Evolutionary conservation across 2,888 invertebrate genomes (phyloP).

Genomic region (Anthophora plumipes): DNA sequence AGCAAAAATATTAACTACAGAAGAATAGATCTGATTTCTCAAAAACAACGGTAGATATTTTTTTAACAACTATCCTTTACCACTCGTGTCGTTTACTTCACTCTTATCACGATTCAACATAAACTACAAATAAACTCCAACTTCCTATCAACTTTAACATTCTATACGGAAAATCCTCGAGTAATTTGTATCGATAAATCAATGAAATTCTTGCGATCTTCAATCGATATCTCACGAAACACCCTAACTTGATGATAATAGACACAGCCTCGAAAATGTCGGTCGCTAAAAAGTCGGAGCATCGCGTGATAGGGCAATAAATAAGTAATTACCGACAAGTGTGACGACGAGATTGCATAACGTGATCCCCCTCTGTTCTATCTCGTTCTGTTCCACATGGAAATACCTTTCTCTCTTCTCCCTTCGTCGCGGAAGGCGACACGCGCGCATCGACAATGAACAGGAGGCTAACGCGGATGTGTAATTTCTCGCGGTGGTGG

Average conservation of each 20-base stretch:
- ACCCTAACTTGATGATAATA: not conserved
- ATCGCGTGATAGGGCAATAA: constrained; percentile 63
- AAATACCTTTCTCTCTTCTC: not conserved
- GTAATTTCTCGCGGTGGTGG: constrained; percentile 10
- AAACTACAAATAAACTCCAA: too few relatives aligned
- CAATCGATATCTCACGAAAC: too few relatives aligned
- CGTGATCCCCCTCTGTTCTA: constrained; percentile 29
- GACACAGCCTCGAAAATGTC: constrained; percentile 5
- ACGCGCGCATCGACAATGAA: constrained; percentile 18
- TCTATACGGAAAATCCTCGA: too few relatives aligned
- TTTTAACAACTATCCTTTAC: too few relatives aligned
- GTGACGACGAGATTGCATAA: constrained; percentile 68
- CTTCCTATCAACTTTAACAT: too few relatives aligned
- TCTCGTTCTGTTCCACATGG: constrained; percentile 1
- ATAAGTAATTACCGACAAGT: constrained; percentile 70
- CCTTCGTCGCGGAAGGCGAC: constrained; percentile 14
- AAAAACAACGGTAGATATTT: too few relatives aligned
- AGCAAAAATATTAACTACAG: too few relatives aligned
- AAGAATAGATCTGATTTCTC: too few relatives aligned
- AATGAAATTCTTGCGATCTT: too few relatives aligned
- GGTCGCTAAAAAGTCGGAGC: constrained; percentile 35
- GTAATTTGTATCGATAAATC: too few relatives aligned
- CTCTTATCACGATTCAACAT: too few relatives aligned
- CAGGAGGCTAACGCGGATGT: constrained; percentile 25
- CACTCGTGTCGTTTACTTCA: too few relatives aligned